Conservation (phyloP, 2,888 invertebrate genomes). For the Meteorus colon region DNA sequence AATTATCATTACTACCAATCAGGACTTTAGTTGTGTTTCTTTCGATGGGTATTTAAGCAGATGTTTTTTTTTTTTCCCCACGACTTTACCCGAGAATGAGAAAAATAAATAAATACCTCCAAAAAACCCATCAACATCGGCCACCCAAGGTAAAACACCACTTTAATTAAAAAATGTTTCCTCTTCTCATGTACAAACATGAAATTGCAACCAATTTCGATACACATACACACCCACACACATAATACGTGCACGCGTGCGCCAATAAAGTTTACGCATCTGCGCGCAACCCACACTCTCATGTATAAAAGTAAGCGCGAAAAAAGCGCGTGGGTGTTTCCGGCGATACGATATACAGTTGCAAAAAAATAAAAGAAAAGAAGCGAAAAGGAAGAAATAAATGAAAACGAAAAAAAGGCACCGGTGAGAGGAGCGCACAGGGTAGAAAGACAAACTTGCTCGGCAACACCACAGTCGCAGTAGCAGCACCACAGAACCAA, state of each 20-base stretch:
- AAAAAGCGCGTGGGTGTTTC: conserved; percentile 64
- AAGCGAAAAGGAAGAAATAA: conserved; percentile 22
- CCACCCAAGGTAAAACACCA: too few species aligned
- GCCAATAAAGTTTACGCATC: conserved; percentile 44
- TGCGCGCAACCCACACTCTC: conserved; percentile 34
- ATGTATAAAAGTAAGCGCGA: conserved; percentile 37
- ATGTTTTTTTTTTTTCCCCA: too few species aligned
- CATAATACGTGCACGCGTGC: conserved; percentile 23
- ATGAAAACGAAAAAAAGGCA: too few species aligned
- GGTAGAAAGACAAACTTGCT: conserved; percentile 41
- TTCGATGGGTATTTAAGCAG: too few species aligned
- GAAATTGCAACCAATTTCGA: not conserved
- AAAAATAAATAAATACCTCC: too few species aligned
- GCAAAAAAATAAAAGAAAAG: conserved; percentile 7
- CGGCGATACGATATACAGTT: conserved; percentile 49
- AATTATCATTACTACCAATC: too few species aligned
- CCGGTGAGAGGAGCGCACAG: conserved; percentile 14
- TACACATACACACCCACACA: conserved; percentile 34
- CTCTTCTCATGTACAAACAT: too few species aligned
- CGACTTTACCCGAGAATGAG: too few species aligned
- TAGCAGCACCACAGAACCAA: not conserved
- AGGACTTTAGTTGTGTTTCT: too few species aligned
- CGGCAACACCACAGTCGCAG: not conserved
- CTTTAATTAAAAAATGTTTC: too few species aligned
- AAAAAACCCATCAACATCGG: too few species aligned